phyloP scores from a whole-genome alignment of 2,113 vertebrate genomes.

The Sylvilagus bachmani region DNA sequence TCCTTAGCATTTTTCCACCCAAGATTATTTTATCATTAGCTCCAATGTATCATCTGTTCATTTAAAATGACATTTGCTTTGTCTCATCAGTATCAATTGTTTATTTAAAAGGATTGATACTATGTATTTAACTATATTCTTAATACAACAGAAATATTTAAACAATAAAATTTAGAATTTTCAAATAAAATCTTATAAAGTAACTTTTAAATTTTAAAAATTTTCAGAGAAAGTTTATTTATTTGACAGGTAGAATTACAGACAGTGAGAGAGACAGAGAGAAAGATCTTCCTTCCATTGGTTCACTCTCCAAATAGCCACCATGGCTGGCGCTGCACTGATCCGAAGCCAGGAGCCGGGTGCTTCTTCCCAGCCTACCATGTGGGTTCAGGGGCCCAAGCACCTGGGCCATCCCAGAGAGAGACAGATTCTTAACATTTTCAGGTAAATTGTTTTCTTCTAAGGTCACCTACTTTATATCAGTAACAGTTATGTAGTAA shows the following conservation, averaged over 20 bases:
- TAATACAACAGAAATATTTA: constrained; percentile 43
- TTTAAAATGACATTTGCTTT: constrained; percentile 12
- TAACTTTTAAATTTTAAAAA: constrained; percentile 46
- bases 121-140: constrained; percentile 44
- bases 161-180: constrained; percentile 38
- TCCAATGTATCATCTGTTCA: constrained; percentile 24
- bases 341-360: no score
- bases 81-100: background rate
- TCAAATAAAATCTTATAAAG: background rate
- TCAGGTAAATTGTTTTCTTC: background rate
- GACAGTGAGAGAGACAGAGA: no score
- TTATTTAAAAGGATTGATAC: constrained; percentile 40
- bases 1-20: background rate
- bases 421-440: background rate
- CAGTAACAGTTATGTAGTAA: constrained; percentile 2
- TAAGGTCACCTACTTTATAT: constrained; percentile 45
- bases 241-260: no score
- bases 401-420: background rate
- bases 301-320: no score
- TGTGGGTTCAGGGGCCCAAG: no score
- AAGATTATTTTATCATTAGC: constrained; percentile 14
- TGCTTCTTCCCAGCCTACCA: no score
- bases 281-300: no score
- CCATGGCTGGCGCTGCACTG: no score
- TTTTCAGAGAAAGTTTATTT: background rate